These are phyloP conservation scores for Kryptopterus vitreolus DNA, from an alignment of 2,797 vertebrate species.

Conservation along the genomic window DNA sequence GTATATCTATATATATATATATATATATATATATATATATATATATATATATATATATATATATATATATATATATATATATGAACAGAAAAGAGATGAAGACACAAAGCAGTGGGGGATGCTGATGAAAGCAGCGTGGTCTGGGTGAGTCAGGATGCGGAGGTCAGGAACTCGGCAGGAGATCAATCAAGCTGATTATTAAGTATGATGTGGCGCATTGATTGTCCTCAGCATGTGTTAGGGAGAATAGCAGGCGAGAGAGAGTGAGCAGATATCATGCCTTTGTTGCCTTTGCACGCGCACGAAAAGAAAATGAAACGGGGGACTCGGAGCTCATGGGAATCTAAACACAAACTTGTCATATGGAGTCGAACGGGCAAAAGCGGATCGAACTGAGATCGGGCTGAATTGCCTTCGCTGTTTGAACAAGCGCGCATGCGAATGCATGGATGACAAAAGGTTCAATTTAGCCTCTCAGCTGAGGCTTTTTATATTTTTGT, in stretches of 20 bases:
- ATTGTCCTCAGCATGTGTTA: slow-evolving; percentile 53
- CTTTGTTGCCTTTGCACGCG: slow-evolving; percentile 43
- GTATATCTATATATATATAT: too few relatives aligned
- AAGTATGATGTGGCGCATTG: slow-evolving; percentile 56
- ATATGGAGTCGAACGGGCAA: slow-evolving; percentile 21
- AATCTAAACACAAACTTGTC: slow-evolving; percentile 24
- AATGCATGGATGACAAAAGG: slow-evolving; percentile 13
- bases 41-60: too few relatives aligned
- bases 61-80: too few relatives aligned
- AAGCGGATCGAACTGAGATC: slow-evolving; percentile 28
- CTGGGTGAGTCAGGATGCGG: slow-evolving; percentile 49
- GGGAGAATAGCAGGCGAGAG: slow-evolving; percentile 19
- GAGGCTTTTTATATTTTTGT: neutral
- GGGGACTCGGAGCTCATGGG: slow-evolving; percentile 40
- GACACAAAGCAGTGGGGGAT: slow-evolving; percentile 36
- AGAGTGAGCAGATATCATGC: slow-evolving; percentile 32
- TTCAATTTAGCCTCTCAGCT: neutral
- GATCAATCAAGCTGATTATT: slow-evolving; percentile 60
- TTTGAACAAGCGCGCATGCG: neutral
- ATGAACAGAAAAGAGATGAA: slow-evolving; percentile 11
- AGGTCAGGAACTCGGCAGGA: slow-evolving; percentile 54
- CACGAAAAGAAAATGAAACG: slow-evolving; percentile 37
- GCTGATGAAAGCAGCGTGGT: slow-evolving; percentile 47
- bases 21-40: too few relatives aligned
- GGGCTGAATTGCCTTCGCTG: slow-evolving; percentile 7